A percentile compares a stretch with the other conserved stretches of the same genome.
phyloP scores from a whole-genome alignment of 2,888 invertebrate species.

The Campopleginae sp. region DNA sequence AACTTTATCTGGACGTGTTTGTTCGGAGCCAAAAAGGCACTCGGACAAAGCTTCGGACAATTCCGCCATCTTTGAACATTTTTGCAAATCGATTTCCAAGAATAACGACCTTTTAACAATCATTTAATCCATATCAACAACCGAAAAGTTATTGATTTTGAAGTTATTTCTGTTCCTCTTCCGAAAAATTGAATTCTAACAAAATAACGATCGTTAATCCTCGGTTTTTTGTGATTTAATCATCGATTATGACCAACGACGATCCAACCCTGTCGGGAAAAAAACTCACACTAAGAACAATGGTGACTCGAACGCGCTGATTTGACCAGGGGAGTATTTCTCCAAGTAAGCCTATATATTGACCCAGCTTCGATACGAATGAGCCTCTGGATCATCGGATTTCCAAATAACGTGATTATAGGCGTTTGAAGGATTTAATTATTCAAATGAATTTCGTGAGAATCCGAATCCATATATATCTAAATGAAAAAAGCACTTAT shows the following conservation, averaged over 20 bases:
- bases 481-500: slow-evolving; percentile 53
- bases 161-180: neutral
- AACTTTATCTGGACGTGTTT: neutral
- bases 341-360: neutral
- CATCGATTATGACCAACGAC: neutral
- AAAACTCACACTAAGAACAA: neutral
- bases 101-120: neutral
- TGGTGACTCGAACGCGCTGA: neutral
- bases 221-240: neutral
- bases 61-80: neutral
- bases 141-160: neutral
- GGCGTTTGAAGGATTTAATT: neutral
- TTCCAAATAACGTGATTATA: neutral
- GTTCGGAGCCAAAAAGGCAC: neutral
- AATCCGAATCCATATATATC: neutral
- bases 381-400: neutral
- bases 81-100: neutral
- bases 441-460: neutral
- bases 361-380: neutral
- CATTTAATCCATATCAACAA: neutral
- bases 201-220: neutral
- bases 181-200: neutral
- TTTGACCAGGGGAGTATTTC: neutral
- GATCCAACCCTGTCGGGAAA: neutral
- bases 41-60: neutral